Percentiles rank a stretch among this genome's conserved stretches.
Conservation (phyloP, 1,140 invertebrate species). For the Panagrolaimus sp. region DNA sequence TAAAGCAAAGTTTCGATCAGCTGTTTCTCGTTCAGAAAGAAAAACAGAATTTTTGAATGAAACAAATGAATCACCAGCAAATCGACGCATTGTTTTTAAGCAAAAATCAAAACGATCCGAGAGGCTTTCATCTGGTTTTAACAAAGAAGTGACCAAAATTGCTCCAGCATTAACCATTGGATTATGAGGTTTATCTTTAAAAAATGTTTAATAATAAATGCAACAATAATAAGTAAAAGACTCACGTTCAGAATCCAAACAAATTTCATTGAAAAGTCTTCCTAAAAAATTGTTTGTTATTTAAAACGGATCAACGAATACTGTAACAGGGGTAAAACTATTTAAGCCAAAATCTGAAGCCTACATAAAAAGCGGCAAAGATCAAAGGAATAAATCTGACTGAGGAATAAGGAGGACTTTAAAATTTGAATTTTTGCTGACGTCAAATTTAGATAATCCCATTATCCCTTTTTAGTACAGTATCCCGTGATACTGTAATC, state of each 20-base stretch:
- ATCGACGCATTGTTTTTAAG: constrained; percentile 20
- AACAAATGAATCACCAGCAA: constrained; percentile 34
- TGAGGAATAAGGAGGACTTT: too few species aligned
- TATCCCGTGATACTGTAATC: too few species aligned
- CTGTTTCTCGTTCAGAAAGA: constrained; percentile 86
- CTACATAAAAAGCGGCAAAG: too few species aligned
- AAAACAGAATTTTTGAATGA: constrained; percentile 64
- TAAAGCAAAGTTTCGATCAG: constrained; percentile 90
- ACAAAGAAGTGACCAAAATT: constrained; percentile 79
- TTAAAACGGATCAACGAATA: constrained; percentile 21
- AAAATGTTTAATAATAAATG: constrained; percentile 54
- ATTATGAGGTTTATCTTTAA: constrained; percentile 87
- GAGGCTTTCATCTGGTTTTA: constrained; percentile 64
- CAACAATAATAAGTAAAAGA: constrained; percentile 62
- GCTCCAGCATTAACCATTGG: constrained; percentile 98
- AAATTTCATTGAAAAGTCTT: constrained; percentile 87
- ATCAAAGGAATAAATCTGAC: too few species aligned
- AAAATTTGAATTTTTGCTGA: too few species aligned
- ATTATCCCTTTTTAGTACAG: neutral
- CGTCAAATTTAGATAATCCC: too few species aligned
- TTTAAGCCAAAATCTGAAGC: too few species aligned
- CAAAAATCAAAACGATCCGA: constrained; percentile 53
- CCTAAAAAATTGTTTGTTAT: constrained; percentile 85
- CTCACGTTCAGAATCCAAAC: constrained; percentile 85
- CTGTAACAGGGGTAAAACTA: too few species aligned